Base-by-base conservation (phyloP, 2,888 invertebrate genomes). In the Melieria crassipennis region DNA sequence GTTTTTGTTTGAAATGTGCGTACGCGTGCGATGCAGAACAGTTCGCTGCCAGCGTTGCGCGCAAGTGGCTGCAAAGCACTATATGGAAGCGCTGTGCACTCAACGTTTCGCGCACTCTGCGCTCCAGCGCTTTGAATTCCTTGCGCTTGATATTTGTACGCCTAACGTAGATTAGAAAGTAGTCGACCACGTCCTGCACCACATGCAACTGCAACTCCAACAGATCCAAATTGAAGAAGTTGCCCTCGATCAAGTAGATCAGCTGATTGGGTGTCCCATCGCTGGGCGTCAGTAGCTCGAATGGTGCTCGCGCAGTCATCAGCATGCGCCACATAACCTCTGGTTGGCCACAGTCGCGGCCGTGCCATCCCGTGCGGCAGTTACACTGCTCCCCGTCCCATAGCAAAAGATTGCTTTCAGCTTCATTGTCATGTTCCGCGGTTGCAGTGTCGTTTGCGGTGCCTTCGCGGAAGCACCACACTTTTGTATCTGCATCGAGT, bases 311-410 rank as follows among this genome's bases (percentile, higher is more conserved):
- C 13, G 89, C 87, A 30, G 90, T 89, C 85, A 91, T 87, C 73
- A 91, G 87, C 1, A 91, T 90, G 58, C 91, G 87, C 91, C 91
- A 91, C 11, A 91, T 89, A 9, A 91, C 89, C 83, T 91, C 91
- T 4, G 91, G 91, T 78, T 91, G 90, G 1, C 91, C 90, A 79
- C 91, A 91, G 77, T 91, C 91, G 7, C 86, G 85, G 3, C 91
- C 91, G 81, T 91, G 91, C 90, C 91, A 91, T 47, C 90, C 90
- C n/a, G 86, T 87, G 67, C 87, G 84, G 79, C 91, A 91, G 13
- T 87, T 84, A 77, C 91, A 91, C 78, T 86, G 86, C 10, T 75
- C 69, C 50, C 79, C 75, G 42, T 71, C 72, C 66, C 68, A 73
- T 30, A 57, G 56, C 56, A 71, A 57, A n/a, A 61, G 73, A 11